Evolutionary conservation across 2,797 vertebrate genomes (phyloP), one percentile per base, ranked within the genome.

Genomic region (Lepus townsendii): DNA sequence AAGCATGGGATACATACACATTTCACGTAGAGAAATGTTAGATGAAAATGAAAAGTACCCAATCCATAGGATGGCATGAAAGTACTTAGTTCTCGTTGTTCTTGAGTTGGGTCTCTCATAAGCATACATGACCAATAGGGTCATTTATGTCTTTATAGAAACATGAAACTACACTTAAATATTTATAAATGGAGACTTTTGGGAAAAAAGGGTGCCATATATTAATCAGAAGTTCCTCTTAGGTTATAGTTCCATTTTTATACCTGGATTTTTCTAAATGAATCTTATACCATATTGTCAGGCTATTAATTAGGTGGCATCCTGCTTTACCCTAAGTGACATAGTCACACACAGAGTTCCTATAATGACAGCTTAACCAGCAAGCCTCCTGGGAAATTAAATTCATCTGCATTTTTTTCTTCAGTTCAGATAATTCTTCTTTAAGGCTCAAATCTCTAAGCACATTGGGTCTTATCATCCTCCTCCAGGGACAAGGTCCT

Each of bases 351-450:
- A 75, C 4, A 52, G 42, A 95, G 22, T 72, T 91, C 88, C 76
- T 71, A 60, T 91, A 86, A 92, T 91, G 85, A 95, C 50, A 83
- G n/a, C 66, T 72, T 90, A 95, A 69, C 71, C 3, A 11, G 8
- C 1, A 12, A 77, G 13, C 35, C 96, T 95, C 83, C 75, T 63
- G 93, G 93, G 95, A 96, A 97, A 95, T 96, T 84, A 92, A 96
- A 77, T 66, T 88, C 57, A 72, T 83, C 62, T 93, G 32, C 47
- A 89, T 87, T 91, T 94, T 82, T 88, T 93, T 83, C 68, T 86
- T 92, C 63, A 7, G 35, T 72, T 89, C 76, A 84, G 86, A 95
- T 80, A 83, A 62, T 96, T 92, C 57, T 86, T 88, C 76, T 83
- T 86, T 63, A 87, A 95, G 68, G 1, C 42, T 92, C 50, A 78